Evolutionary conservation across 2,113 vertebrate species (phyloP).

Genomic region (Zonotrichia leucophrys): DNA sequence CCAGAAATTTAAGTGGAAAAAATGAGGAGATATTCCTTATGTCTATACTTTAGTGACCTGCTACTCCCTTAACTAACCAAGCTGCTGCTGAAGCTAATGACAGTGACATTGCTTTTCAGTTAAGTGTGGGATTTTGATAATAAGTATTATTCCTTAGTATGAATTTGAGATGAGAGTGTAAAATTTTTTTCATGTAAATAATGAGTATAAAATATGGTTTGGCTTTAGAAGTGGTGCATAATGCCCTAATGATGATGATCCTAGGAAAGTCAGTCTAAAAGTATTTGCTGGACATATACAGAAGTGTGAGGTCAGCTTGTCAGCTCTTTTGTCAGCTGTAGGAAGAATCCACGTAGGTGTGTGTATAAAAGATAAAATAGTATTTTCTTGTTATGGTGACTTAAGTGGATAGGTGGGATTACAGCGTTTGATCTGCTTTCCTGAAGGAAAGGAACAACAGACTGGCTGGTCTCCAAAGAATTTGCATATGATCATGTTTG

Average conservation of each 20-base stretch:
- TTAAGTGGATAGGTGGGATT: not conserved
- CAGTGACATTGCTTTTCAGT: not conserved
- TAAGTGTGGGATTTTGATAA: not conserved
- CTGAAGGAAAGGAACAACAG: not conserved
- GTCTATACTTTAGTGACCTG: not conserved
- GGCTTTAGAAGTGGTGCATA: not conserved
- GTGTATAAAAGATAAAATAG: not conserved
- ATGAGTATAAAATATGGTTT: not conserved
- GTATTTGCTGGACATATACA: not conserved
- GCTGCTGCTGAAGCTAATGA: not conserved
- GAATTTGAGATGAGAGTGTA: not conserved
- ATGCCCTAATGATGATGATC: not conserved
- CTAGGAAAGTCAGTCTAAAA: not conserved
- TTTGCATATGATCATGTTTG: not conserved
- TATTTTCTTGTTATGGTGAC: not conserved
- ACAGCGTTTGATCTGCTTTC: not conserved
- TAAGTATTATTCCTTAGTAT: not conserved
- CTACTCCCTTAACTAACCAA: not conserved
- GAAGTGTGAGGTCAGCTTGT: not conserved
- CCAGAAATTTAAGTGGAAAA: not conserved
- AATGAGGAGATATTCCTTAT: accelerated
- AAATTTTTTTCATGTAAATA: not conserved
- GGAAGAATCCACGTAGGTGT: not conserved
- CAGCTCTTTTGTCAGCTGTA: not conserved
- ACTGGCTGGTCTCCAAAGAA: not conserved